Evolutionary conservation across 2,888 invertebrate species (phyloP).

Genomic region (Tipula helvola): DNA sequence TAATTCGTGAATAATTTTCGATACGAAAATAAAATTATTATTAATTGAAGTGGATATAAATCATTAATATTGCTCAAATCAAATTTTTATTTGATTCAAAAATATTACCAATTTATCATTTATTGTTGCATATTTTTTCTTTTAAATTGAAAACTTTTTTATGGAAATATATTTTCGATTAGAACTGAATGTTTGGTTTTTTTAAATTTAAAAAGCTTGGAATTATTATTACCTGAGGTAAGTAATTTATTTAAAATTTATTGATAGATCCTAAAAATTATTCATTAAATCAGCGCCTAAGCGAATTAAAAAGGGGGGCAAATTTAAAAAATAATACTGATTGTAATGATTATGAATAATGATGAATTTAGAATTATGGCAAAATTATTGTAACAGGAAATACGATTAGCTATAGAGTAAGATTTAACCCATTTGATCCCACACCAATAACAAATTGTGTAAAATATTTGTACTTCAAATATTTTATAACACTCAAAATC

Average conservation of each 20-base stretch:
- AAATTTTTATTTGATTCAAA: neutral
- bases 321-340: too few relatives aligned
- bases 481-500: too few relatives aligned
- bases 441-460: too few relatives aligned
- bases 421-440: too few relatives aligned
- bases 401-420: too few relatives aligned
- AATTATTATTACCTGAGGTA: neutral
- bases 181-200: neutral
- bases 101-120: neutral
- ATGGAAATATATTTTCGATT: neutral
- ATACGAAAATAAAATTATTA: neutral
- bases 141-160: neutral
- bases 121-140: neutral
- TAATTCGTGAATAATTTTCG: neutral
- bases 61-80: neutral
- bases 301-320: too few relatives aligned
- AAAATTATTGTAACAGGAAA: too few relatives aligned
- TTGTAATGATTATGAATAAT: too few relatives aligned
- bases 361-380: too few relatives aligned
- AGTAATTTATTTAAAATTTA: neutral
- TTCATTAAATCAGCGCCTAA: too few relatives aligned
- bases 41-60: neutral
- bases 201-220: neutral
- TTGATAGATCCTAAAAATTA: too few relatives aligned
- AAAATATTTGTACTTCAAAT: too few relatives aligned